Percentiles rank a stretch among this genome's conserved stretches.
Conservation (phyloP, 2,888 invertebrate genomes). For the Cerastis leucographa region DNA sequence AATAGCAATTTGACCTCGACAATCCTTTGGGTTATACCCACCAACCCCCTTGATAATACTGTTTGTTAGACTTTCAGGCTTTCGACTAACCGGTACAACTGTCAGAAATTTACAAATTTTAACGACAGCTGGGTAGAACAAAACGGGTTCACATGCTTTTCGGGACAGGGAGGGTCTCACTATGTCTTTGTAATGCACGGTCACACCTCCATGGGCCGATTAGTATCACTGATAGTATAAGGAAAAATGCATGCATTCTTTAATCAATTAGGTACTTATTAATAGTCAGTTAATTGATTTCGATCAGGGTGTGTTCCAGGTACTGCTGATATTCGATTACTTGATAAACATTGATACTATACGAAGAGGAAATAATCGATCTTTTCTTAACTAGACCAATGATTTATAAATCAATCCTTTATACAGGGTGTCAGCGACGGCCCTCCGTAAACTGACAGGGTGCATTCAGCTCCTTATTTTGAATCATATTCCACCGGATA, state of each 20-base stretch:
- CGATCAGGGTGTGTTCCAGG: background rate
- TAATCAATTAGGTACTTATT: background rate
- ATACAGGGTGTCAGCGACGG: no score
- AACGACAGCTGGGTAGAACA: no score
- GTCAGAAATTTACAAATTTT: background rate
- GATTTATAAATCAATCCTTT: background rate
- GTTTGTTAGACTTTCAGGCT: background rate
- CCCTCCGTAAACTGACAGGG: no score
- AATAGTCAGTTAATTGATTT: background rate
- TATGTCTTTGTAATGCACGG: background rate
- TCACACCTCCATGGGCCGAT: background rate
- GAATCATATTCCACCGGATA: no score
- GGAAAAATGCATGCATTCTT: background rate
- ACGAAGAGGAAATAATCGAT: slow-evolving; percentile 10
- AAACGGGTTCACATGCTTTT: background rate
- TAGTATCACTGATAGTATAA: background rate
- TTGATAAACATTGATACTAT: background rate
- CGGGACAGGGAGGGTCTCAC: background rate
- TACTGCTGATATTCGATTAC: background rate
- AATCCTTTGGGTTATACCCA: background rate
- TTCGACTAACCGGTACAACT: background rate
- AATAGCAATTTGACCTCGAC: background rate
- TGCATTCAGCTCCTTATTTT: no score
- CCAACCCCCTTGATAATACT: background rate
- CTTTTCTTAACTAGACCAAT: background rate